Base-by-base conservation (phyloP, 2,888 invertebrate genomes). In the Sphaerophoria taeniata region DNA sequence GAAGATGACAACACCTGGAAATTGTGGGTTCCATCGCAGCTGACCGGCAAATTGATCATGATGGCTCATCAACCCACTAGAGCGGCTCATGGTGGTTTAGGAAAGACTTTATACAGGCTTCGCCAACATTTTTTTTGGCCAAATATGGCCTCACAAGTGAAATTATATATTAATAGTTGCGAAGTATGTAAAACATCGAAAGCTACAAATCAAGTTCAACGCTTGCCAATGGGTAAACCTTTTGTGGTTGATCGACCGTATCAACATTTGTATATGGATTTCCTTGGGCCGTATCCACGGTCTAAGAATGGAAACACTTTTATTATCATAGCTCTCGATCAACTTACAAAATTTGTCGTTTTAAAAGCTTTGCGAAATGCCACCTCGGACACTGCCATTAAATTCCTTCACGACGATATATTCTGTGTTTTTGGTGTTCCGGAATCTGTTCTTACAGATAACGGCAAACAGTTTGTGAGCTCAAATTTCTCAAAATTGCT, bases 111-210 rank as follows among this genome's bases (percentile, higher is more conserved):
- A 24, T 2, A 24, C 24, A 2, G 24, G 24, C 24, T 24, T 2
- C 24, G 24, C 24, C 24, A 24, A 24, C 24, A 24, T 69, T 36
- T 4, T n/a, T 67, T 31, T 39, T 67, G 53, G 67, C 67, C 43
- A 1, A 67, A 67, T 24, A 67, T 70, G 70, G 70, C 70, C 4
- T 3, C 56, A 2, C 70, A 70, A 9, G 56, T 56, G 0, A 56
- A 33, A 11, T 5, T 6, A 0, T 58, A n/a, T n/a, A n/a, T n/a
- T n/a, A 5, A 7, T 4, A 47, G 16, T 4, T 71, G 71, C 12
- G 49, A 58, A 9, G 12, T 6, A 4, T 14, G 47, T 14, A 47
- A 47, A 9, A 39, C 9, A 9, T 39, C 39, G 9, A 39, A 39
- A 14, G 14, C 47, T 6, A 6, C 51, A 51, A 51, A 51, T 9